Conservation (phyloP, 2,888 invertebrate species). For the Amphipyra tragopoginis region DNA sequence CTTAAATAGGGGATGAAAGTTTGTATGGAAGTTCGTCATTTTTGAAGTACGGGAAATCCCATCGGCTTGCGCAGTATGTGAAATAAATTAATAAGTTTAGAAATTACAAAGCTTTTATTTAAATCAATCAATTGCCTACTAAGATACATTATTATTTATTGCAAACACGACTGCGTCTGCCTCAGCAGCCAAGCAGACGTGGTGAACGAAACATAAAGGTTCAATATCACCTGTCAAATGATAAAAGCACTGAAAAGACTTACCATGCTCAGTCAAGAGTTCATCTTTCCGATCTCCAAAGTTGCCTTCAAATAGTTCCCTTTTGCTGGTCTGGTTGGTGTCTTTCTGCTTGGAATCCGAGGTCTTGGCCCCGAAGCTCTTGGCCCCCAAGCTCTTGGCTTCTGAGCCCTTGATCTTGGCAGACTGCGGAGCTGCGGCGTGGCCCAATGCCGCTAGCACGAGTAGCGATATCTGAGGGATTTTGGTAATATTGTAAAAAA, state of each 20-base stretch:
- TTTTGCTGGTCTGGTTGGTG: slow-evolving; percentile 66
- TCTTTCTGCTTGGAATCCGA: slow-evolving; percentile 41
- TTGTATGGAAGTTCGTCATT: no score
- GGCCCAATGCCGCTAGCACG: slow-evolving; percentile 67
- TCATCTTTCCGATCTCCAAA: slow-evolving; percentile 50
- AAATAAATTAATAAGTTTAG: no score
- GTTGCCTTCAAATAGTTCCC: slow-evolving; percentile 72
- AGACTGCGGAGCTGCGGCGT: slow-evolving; percentile 54
- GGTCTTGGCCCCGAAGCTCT: slow-evolving; percentile 24
- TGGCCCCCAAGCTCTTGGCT: slow-evolving; percentile 39
- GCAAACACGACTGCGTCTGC: no score
- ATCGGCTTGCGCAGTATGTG: no score
- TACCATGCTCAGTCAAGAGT: slow-evolving; percentile 36
- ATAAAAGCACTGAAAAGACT: slow-evolving; percentile 2
- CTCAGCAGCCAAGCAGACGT: no score
- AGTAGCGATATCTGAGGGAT: slow-evolving; percentile 67
- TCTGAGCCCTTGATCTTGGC: slow-evolving; percentile 46
- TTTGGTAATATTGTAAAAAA: not conserved
- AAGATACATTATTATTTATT: no score
- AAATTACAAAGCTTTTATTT: no score
- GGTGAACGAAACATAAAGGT: no score
- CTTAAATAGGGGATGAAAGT: no score
- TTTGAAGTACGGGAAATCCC: no score
- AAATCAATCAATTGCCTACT: no score
- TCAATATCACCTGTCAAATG: not conserved